These are phyloP conservation scores for Dinoponera quadriceps DNA, from an alignment of 1,140 invertebrate genomes.

Conservation along the genomic window DNA sequence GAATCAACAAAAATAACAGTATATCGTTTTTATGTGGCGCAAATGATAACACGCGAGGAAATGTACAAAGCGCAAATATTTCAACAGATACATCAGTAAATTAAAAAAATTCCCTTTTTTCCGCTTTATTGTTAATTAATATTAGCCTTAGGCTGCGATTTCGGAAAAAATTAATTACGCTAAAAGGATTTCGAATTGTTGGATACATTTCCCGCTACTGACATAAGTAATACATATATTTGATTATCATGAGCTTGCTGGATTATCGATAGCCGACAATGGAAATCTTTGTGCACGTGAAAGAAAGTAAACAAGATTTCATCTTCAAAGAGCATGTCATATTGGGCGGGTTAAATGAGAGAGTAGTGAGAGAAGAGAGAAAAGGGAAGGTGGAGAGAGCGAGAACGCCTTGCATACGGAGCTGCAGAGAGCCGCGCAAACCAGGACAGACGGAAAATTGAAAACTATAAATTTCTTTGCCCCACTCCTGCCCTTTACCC, in stretches of 20 bases:
- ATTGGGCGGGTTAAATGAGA: slow-evolving; percentile 20
- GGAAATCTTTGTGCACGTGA: not conserved
- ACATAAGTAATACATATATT: not conserved
- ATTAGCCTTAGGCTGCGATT: not conserved
- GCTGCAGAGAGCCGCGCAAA: not conserved
- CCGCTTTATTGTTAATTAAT: not conserved
- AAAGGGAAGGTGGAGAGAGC: no score
- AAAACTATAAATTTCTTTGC: slow-evolving; percentile 66
- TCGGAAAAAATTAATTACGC: not conserved
- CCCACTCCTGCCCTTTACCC: not conserved
- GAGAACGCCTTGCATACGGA: not conserved
- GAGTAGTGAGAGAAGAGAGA: no score
- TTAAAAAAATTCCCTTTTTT: not conserved
- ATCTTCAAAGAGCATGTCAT: slow-evolving; percentile 20
- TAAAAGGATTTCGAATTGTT: not conserved
- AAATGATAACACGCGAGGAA: not conserved
- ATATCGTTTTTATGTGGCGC: not conserved
- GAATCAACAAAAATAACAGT: slow-evolving; percentile 16
- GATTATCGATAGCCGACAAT: not conserved
- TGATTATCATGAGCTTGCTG: not conserved
- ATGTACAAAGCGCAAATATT: not conserved
- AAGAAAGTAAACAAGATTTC: not conserved
- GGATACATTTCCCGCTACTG: not conserved
- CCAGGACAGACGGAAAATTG: slow-evolving; percentile 61
- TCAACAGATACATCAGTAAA: not conserved